Base-by-base conservation (phyloP, 2,113 vertebrate genomes). In the Lepisosteus osseus region DNA sequence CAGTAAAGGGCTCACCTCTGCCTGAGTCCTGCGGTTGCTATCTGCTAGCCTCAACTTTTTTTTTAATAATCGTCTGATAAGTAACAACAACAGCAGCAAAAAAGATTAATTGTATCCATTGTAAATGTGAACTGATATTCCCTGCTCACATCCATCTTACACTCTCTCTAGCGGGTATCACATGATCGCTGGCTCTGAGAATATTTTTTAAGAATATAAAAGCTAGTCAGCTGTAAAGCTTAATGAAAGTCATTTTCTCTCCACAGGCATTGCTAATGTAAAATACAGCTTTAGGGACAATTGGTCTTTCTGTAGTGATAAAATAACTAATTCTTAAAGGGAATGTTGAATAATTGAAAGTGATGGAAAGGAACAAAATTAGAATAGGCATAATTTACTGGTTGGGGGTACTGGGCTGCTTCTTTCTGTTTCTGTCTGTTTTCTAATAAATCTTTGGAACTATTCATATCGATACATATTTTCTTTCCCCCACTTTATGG, bases 311-410 rank as follows among this genome's bases (percentile, higher is more conserved):
- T 90, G 85, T 85, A 86, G 85, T 89, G 86, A 84, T 90, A 86
- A 87, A 93, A 83, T 93, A 82, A 85, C 82, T 87, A 88, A 84
- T 92, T 94, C 85, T 92, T 88, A 85, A 91, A 92, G 89, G 83
- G 84, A 88, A 79, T 82, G 87, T 92, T 88, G 87, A 86, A 91
- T 92, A 92, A 92, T 88, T 92, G 90, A 94, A 95, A 94, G 90
- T 92, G 85, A 92, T 92, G 90, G 85, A 90, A 88, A 65, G 79
- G 85, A 88, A 84, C 87, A 89, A 88, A 94, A 85, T 93, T 91
- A 88, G 91, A 95, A 92, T 87, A 86, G 87, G 89, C 77, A 83
- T 94, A 90, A 94, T 95, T 94, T 94, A 91, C 88, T 88, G 84
- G 88, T 86, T 83, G 65, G 71, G 84, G 88, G 86, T 88, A 81